Evolutionary conservation across 1,140 invertebrate genomes (phyloP).

Genomic region (Drosophila nasuta): DNA sequence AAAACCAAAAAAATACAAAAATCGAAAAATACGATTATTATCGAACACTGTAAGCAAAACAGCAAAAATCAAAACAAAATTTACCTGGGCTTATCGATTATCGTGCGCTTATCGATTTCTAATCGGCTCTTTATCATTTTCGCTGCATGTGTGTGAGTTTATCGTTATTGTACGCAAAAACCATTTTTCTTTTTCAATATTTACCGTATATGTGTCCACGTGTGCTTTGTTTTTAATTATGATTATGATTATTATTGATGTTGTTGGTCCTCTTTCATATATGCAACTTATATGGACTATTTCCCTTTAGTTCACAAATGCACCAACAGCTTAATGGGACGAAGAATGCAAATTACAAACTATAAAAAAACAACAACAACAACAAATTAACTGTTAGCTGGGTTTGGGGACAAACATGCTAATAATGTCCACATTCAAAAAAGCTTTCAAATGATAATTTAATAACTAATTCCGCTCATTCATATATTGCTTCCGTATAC

Average conservation of each 20-base stretch:
- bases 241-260: conserved; percentile 25
- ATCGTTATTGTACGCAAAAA: conserved; percentile 38
- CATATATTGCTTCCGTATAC: conserved; percentile 25
- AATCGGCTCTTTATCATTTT: conserved; percentile 49
- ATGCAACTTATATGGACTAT: conserved; percentile 23
- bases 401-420: conserved; percentile 11
- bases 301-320: conserved; percentile 29
- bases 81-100: conserved; percentile 55
- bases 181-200: conserved; percentile 12
- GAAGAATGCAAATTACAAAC: conserved; percentile 13
- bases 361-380: not conserved
- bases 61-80: conserved; percentile 47
- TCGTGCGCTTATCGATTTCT: conserved; percentile 56
- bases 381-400: conserved; percentile 8
- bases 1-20: not conserved
- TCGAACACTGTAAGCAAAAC: conserved; percentile 74
- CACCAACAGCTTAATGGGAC: conserved; percentile 34
- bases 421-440: conserved; percentile 11
- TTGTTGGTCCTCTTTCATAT: conserved; percentile 18
- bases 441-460: not conserved
- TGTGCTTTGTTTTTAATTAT: not conserved
- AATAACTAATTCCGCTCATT: conserved; percentile 8
- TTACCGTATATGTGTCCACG: conserved; percentile 1
- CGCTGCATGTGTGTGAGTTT: conserved; percentile 60
- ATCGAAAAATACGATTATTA: conserved; percentile 49